Evolutionary conservation across 92 coral and sea anemone species (phyloP).

Genomic region (Virgularia gustaviana): DNA sequence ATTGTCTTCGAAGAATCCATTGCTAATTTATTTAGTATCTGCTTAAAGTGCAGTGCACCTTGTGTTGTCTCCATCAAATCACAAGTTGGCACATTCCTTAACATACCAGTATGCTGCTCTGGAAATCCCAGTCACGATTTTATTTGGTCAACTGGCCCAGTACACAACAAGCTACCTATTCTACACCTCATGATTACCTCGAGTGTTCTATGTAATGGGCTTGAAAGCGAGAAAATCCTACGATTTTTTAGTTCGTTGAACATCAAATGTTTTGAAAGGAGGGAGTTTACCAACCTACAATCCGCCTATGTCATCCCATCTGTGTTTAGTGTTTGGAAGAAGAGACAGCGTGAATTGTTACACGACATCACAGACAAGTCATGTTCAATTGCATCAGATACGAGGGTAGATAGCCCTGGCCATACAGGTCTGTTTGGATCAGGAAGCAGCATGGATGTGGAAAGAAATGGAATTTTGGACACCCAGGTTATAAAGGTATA

Average conservation of each 20-base stretch:
- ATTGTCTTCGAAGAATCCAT: constrained; percentile 15
- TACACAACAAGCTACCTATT: constrained; percentile 26
- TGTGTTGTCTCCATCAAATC: background rate
- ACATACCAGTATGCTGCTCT: constrained; percentile 9
- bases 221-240: constrained; percentile 29
- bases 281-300: constrained; percentile 31
- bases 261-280: constrained; percentile 11
- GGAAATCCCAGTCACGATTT: constrained; percentile 21
- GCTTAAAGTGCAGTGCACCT: constrained; percentile 14
- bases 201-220: constrained; percentile 9
- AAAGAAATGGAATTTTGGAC: constrained; percentile 34
- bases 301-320: constrained; percentile 12
- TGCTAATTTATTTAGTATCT: constrained; percentile 1
- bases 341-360: constrained; percentile 5
- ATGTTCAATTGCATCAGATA: constrained; percentile 29
- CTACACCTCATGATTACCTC: constrained; percentile 33
- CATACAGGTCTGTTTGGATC: constrained; percentile 30
- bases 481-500: constrained; percentile 40
- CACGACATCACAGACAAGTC: constrained; percentile 27
- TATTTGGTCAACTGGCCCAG: constrained; percentile 36
- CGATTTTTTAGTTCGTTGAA: constrained; percentile 32
- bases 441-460: constrained; percentile 30
- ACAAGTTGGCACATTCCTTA: constrained; percentile 21
- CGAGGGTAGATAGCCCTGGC: constrained; percentile 49
- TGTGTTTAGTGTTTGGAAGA: constrained; percentile 33